Evolutionary conservation across 2,113 vertebrate genomes (phyloP).

Genomic region (Suncus etruscus): DNA sequence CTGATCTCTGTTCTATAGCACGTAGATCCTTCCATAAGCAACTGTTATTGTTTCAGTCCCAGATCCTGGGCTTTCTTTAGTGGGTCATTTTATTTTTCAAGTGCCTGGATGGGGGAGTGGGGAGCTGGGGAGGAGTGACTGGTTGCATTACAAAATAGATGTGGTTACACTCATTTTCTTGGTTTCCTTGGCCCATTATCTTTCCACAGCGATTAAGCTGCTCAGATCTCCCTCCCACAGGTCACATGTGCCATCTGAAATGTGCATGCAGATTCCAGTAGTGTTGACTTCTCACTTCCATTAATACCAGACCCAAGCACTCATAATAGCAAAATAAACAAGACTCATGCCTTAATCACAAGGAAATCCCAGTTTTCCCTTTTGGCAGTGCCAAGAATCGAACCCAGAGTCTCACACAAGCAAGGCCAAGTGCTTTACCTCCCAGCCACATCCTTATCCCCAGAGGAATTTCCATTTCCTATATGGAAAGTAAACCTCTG

Average conservation of each 20-base stretch:
- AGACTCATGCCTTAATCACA: neutral
- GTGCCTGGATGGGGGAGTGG: neutral
- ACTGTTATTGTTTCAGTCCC: neutral
- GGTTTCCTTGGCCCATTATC: neutral
- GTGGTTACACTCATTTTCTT: neutral
- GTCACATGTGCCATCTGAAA: neutral
- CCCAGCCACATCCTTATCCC: too few species aligned
- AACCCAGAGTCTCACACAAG: too few species aligned
- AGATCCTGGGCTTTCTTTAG: neutral
- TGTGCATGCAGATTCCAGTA: neutral
- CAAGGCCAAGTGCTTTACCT: too few species aligned
- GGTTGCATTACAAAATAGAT: neutral
- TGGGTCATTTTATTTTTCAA: neutral
- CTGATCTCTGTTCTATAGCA: slow-evolving; percentile 2
- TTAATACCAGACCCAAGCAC: neutral
- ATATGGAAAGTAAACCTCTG: neutral
- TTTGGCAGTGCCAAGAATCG: too few species aligned
- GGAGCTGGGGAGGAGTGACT: fast-evolving
- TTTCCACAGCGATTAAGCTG: neutral
- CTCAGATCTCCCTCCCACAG: neutral
- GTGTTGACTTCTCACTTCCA: fast-evolving
- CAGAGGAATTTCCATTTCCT: too few species aligned
- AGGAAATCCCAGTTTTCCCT: neutral
- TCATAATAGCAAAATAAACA: neutral
- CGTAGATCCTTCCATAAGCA: neutral